Evolutionary conservation across 2,797 vertebrate genomes (phyloP), one percentile per base, ranked within the genome.

Genomic region (Coregonus sp.): DNA sequence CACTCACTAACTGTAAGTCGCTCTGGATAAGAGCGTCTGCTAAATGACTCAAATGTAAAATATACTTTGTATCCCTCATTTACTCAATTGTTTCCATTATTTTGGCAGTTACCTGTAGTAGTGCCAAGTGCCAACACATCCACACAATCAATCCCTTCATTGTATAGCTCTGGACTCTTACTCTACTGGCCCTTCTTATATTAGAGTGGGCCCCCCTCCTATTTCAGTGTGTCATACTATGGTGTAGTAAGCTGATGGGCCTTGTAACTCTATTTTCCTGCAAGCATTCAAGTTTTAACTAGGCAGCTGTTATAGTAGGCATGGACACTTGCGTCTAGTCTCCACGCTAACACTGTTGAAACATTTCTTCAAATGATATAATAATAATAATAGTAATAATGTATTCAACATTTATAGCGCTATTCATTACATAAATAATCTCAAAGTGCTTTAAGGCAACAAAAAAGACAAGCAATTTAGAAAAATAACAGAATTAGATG

Each of bases 191-290:
- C 77, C 40, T 82, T 81, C 80, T 85, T 84, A 80, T 86, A 84
- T 84, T 85, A 86, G 77, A 78, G 31, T 16, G 77, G 78, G 35
- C 20, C 51, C 35, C 72, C 77, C 83, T 84, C 81, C 51, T 52
- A 68, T 86, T 87, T 88, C 84, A 75, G 72, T 78, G 54, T 75
- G 9, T 71, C 85, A 90, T 63, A 86, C 84, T 86, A 88, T 85
- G 77, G 81, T 70, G 52, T 54, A 73, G 87, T 81, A 84, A 90
- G 75, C 4, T 0, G 81, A 88, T 54, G 84, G 33, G 69, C 82
- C 61, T 25, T 25, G 25, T 25, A 25, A 52, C 78, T 80, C 70
- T 77, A 71, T 88, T 76, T 82, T 77, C 79, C 74, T 40, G 70
- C 31, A 15, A 74, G 5, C 1, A 1, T 63, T 70, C 35, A 70